Conservation (phyloP, 2,888 invertebrate species). For the Philaethria dido region DNA sequence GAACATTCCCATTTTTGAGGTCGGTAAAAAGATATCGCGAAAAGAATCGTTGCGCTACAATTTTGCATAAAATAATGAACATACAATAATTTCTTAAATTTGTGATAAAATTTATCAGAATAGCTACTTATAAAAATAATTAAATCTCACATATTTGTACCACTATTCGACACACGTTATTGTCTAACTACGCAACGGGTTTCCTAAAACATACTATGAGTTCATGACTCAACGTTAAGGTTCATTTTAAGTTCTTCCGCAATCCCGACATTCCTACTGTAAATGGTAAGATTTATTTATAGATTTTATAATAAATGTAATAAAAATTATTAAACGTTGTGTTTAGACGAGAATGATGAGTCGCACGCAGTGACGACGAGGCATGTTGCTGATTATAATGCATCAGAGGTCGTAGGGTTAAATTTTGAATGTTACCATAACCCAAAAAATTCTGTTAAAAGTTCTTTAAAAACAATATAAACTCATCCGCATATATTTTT, state of each 20-base stretch:
- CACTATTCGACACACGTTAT: conserved; percentile 12
- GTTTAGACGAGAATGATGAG: conserved; percentile 3
- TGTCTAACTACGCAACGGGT: conserved; percentile 16
- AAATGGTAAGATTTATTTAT: conserved; percentile 20
- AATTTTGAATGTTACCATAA: not conserved
- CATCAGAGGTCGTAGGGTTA: not conserved
- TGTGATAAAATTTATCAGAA: not conserved
- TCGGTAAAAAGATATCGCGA: too few species aligned
- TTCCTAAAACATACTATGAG: conserved; percentile 14
- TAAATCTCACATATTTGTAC: not conserved
- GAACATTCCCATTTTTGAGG: too few species aligned
- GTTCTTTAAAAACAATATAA: not conserved
- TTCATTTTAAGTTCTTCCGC: conserved; percentile 28
- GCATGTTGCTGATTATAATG: not conserved
- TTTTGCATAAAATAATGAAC: not conserved
- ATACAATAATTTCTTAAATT: not conserved
- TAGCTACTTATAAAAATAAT: not conserved
- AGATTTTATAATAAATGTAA: conserved; percentile 9
- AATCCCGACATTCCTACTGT: conserved; percentile 28
- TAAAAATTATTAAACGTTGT: not conserved
- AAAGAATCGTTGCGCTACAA: too few species aligned
- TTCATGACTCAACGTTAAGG: conserved; percentile 27
- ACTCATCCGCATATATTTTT: not conserved
- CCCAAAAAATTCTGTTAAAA: not conserved
- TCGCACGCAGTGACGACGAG: not conserved